Percentiles rank a stretch among this genome's conserved stretches.
Conservation (phyloP, 2,797 vertebrate species). For the Pipistrellus kuhlii region DNA sequence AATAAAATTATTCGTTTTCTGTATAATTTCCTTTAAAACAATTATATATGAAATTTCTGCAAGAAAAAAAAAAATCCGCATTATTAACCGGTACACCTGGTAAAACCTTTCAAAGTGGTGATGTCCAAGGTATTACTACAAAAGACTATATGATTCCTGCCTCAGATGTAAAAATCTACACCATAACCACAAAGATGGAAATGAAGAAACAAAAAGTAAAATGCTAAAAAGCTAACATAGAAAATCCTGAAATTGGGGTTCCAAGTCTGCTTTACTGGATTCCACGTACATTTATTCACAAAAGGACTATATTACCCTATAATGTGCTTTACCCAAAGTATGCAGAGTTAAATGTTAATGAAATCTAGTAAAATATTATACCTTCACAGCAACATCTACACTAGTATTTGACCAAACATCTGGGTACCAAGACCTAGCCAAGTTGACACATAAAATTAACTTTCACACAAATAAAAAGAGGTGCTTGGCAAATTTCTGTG, state of each 20-base stretch:
- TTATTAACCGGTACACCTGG: no score
- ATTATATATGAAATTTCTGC: constrained; percentile 12
- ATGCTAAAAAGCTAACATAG: neutral
- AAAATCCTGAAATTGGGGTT: neutral
- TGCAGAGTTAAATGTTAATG: neutral
- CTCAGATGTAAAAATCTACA: neutral
- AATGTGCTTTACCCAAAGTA: neutral
- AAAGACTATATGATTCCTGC: neutral
- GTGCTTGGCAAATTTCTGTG: neutral
- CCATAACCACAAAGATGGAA: neutral
- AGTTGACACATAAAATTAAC: neutral
- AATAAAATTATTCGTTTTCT: constrained; percentile 63
- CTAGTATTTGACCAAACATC: neutral
- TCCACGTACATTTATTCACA: neutral
- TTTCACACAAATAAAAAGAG: neutral
- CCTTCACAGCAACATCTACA: neutral
- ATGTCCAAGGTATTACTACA: neutral
- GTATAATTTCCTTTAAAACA: neutral
- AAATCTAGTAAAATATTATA: neutral
- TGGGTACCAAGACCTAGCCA: neutral
- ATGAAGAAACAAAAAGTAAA: neutral
- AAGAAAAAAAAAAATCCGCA: no score
- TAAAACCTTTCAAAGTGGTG: neutral
- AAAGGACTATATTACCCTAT: neutral
- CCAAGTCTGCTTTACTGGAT: neutral